These are phyloP conservation scores for Actinia tenebrosa DNA, from an alignment of 64 coral and sea anemone species.

Conservation along the genomic window DNA sequence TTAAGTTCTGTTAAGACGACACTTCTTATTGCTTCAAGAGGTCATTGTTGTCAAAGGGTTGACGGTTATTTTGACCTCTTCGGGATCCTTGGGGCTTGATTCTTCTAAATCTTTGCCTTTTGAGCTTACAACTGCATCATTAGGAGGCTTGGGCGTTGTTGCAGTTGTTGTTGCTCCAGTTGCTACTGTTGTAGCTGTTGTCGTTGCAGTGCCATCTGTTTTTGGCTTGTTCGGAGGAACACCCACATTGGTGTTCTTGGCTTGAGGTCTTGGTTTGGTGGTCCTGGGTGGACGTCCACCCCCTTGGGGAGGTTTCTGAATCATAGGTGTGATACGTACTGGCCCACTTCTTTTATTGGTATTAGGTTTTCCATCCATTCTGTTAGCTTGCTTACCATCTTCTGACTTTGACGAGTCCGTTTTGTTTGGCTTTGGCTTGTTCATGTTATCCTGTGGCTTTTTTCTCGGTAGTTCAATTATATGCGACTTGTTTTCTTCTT, in stretches of 20 bases:
- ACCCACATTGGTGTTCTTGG: not conserved
- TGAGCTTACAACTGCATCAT: constrained; percentile 36
- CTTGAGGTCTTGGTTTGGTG: constrained; percentile 39
- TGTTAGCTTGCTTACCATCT: constrained; percentile 34
- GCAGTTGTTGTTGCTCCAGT: not conserved
- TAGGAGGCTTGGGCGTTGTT: constrained; percentile 25
- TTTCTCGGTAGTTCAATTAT: constrained; percentile 53
- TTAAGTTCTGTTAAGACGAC: not conserved
- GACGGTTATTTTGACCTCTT: constrained; percentile 38
- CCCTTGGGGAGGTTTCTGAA: constrained; percentile 1
- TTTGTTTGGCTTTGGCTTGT: constrained; percentile 65
- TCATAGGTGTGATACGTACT: constrained; percentile 32
- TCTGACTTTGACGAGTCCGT: constrained; percentile 43
- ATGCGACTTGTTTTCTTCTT: constrained; percentile 55
- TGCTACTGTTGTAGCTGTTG: constrained; percentile 11
- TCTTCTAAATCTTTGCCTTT: constrained; percentile 28
- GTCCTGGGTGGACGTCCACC: not conserved
- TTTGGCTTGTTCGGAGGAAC: constrained; percentile 1
- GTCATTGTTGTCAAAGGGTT: not conserved
- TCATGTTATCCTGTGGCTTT: constrained; percentile 29
- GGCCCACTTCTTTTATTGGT: constrained; percentile 20
- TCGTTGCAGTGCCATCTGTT: not conserved
- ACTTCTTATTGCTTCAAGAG: not conserved
- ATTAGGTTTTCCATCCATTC: constrained; percentile 44
- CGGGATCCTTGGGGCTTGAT: constrained; percentile 38